phyloP scores from a whole-genome alignment of 1,140 invertebrate species.

The Aricia agestis region DNA sequence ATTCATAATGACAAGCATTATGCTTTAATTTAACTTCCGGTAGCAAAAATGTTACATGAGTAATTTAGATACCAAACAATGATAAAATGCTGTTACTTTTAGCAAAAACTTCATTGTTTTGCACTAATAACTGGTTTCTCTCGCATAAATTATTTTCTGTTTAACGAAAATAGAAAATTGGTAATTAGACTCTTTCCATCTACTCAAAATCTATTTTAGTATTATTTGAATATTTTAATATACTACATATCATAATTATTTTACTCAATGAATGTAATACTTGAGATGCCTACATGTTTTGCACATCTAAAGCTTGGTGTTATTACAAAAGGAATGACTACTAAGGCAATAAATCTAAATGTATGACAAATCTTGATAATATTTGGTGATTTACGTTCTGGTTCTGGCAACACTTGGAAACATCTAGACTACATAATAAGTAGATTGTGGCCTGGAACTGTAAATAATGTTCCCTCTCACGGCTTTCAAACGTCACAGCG shows the following conservation, averaged over 20 bases:
- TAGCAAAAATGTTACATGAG: neutral
- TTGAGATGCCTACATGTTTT: too few species aligned
- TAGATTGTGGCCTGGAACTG: neutral
- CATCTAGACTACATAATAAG: neutral
- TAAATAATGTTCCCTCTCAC: slow-evolving; percentile 10
- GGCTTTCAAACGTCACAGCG: slow-evolving; percentile 5
- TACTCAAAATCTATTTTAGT: too few species aligned
- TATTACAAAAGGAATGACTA: too few species aligned
- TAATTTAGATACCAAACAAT: neutral
- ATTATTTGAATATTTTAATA: too few species aligned
- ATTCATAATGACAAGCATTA: neutral
- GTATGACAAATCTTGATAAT: slow-evolving; percentile 1
- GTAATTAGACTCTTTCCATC: too few species aligned
- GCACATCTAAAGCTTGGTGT: too few species aligned
- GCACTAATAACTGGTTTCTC: neutral
- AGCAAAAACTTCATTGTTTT: neutral
- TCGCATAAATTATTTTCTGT: neutral
- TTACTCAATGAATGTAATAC: too few species aligned
- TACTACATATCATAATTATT: too few species aligned
- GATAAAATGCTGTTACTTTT: neutral
- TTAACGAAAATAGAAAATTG: too few species aligned
- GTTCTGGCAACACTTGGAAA: neutral
- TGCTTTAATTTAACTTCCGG: neutral
- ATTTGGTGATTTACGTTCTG: neutral
- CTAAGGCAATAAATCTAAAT: neutral